Conservation (phyloP, 2,888 invertebrate species). For the Protophormia terraenovae region DNA sequence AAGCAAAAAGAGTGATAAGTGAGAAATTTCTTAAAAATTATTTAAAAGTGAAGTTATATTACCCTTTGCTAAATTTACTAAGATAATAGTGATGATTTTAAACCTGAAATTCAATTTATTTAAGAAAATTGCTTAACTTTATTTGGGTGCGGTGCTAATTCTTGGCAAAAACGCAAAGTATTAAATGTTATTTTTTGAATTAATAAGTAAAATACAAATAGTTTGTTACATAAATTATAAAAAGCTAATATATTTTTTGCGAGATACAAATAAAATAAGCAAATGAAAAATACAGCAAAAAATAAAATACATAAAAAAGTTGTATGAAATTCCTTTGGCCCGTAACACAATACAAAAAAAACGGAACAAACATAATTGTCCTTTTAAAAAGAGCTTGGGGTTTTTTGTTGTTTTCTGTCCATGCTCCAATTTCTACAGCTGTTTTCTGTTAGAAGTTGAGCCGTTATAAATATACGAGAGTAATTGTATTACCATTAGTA, state of each 20-base stretch:
- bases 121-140: no score
- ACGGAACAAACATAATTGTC: slow-evolving; percentile 4
- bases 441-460: slow-evolving; percentile 49
- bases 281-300: neutral
- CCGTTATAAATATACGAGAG: slow-evolving; percentile 1
- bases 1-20: neutral
- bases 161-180: neutral
- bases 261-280: neutral
- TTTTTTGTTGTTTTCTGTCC: slow-evolving; percentile 35
- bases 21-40: neutral
- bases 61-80: neutral
- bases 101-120: slow-evolving; percentile 15
- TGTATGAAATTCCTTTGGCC: slow-evolving; percentile 25
- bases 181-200: no score
- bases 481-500: slow-evolving; percentile 9
- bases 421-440: slow-evolving; percentile 64
- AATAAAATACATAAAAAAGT: no score
- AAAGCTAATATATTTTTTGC: neutral
- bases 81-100: slow-evolving; percentile 15
- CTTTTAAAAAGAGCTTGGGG: slow-evolving; percentile 15
- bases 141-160: slow-evolving; percentile 56
- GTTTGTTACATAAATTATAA: slow-evolving; percentile 41
- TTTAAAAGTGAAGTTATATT: slow-evolving; percentile 9
- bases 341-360: slow-evolving; percentile 14
- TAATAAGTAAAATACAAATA: no score